Conservation (phyloP, 30 jellyfish, hydroid and myxozoan species). For the Aurelia sp. region DNA sequence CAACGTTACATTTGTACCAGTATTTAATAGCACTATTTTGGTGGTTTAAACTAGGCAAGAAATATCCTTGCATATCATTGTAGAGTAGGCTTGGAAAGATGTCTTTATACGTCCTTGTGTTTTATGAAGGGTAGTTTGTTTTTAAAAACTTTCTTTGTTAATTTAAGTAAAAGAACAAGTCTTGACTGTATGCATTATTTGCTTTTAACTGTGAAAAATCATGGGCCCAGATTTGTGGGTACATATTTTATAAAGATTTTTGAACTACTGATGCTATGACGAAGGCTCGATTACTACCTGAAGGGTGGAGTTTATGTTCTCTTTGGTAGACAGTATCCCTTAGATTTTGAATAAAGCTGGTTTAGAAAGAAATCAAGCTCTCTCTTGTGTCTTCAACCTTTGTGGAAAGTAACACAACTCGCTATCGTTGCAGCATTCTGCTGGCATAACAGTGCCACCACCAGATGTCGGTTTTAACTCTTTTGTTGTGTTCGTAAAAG, state of each 20-base stretch:
- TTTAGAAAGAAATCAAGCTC: background rate
- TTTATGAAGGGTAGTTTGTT: slow-evolving; percentile 47
- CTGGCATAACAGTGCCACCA: too few relatives aligned
- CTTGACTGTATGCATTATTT: background rate
- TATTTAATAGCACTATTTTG: slow-evolving; percentile 57
- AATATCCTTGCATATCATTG: slow-evolving; percentile 42
- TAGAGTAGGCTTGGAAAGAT: slow-evolving; percentile 28
- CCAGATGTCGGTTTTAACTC: too few relatives aligned
- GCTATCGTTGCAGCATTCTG: too few relatives aligned
- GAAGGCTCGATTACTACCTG: background rate
- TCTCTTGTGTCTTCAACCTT: too few relatives aligned
- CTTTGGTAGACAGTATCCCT: slow-evolving; percentile 3
- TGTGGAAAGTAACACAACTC: too few relatives aligned
- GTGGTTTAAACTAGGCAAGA: slow-evolving; percentile 43
- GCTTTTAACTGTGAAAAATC: background rate
- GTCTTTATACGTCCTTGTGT: slow-evolving; percentile 59
- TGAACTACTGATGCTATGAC: background rate
- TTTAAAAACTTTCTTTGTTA: slow-evolving; percentile 36
- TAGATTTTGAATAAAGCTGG: background rate
- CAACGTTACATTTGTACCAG: slow-evolving; percentile 63
- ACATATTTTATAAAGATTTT: background rate
- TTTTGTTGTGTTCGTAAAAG: too few relatives aligned
- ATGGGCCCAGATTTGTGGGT: slow-evolving; percentile 18
- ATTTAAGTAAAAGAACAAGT: slow-evolving; percentile 1
- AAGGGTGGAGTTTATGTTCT: background rate